Conservation (phyloP, 2,888 invertebrate genomes). For the Lysandra coridon region DNA sequence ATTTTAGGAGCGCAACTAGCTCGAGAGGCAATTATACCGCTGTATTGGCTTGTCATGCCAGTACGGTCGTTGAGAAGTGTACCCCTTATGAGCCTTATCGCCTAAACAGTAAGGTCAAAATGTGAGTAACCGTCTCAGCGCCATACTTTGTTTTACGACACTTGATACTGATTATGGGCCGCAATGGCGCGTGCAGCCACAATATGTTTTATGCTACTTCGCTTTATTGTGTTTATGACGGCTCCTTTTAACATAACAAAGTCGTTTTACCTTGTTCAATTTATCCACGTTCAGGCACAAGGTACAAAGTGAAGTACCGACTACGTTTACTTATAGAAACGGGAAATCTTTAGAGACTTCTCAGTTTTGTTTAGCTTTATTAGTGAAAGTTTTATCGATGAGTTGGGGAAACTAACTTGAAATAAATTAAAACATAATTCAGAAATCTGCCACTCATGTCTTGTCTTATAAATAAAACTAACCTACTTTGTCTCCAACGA, state of each 20-base stretch:
- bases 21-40: slow-evolving; percentile 65
- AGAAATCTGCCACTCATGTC: background rate
- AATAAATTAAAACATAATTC: background rate
- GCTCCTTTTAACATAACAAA: slow-evolving; percentile 19
- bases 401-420: no score
- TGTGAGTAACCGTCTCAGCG: background rate
- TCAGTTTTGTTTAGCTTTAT: background rate
- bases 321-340: background rate
- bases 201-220: slow-evolving; percentile 23
- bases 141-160: slow-evolving; percentile 25
- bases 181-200: background rate
- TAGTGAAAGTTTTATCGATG: background rate
- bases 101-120: background rate
- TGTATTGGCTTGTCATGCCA: slow-evolving; percentile 59
- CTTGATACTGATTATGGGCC: slow-evolving; percentile 32
- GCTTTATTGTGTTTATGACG: slow-evolving; percentile 4
- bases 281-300: background rate
- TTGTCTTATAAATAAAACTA: background rate
- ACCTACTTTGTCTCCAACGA: background rate
- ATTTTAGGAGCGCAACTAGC: slow-evolving; percentile 46
- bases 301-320: background rate
- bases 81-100: background rate
- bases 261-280: background rate
- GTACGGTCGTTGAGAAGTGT: background rate
- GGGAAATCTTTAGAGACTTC: no score